Evolutionary conservation across 92 coral and sea anemone species (phyloP).

Genomic region (Diadumene lineata): DNA sequence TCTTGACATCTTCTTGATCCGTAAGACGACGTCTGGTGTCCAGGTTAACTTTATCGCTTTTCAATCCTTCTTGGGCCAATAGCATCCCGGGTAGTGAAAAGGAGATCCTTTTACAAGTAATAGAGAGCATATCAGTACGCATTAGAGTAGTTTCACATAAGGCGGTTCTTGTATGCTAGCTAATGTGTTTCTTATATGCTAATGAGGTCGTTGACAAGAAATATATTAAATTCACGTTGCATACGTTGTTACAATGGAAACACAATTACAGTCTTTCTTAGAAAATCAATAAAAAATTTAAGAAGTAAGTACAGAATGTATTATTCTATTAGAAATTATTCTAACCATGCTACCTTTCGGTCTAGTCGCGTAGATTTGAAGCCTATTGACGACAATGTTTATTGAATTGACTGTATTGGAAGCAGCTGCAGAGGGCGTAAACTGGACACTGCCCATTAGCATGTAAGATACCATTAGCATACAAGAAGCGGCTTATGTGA

Average conservation of each 20-base stretch:
- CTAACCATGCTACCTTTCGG: no score
- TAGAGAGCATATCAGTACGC: neutral
- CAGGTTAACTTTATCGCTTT: neutral
- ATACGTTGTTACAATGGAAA: neutral
- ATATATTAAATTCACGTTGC: neutral
- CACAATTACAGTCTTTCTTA: neutral
- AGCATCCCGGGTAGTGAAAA: slow-evolving; percentile 23
- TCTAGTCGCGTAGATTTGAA: no score
- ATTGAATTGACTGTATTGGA: no score
- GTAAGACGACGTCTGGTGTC: slow-evolving; percentile 3
- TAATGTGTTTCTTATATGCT: neutral
- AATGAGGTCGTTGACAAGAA: neutral
- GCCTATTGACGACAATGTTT: no score
- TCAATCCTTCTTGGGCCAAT: slow-evolving; percentile 12
- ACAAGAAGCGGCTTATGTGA: no score
- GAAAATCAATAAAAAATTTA: no score
- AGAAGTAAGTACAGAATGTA: no score
- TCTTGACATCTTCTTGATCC: slow-evolving; percentile 12
- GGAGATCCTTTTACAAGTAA: slow-evolving; percentile 4
- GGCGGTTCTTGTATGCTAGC: neutral
- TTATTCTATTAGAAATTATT: no score
- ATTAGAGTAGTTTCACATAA: neutral
- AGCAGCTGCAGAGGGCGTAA: no score
- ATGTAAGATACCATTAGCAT: no score
- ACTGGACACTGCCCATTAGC: no score